Evolutionary conservation across 1,140 invertebrate genomes (phyloP), one percentile per base, ranked within the genome.

Genomic region (Goniozus legneri): DNA sequence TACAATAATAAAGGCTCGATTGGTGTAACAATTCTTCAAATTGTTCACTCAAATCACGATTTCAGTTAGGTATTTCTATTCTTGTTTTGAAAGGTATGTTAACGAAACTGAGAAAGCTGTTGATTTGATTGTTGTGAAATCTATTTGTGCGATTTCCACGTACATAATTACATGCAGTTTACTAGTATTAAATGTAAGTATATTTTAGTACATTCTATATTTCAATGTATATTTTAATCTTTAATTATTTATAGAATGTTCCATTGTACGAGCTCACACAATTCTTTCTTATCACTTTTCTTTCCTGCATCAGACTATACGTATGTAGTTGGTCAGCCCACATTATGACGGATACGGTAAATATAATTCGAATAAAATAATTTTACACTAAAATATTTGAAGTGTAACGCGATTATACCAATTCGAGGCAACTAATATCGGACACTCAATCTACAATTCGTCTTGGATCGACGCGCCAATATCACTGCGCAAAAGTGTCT

Each of bases 381-480:
- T n/a, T n/a, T n/a, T n/a, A n/a, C n/a, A n/a, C n/a, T n/a, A n/a
- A n/a, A n/a, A n/a, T n/a, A n/a, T n/a, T n/a, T n/a, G n/a, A n/a
- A n/a, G n/a, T n/a, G n/a, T n/a, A n/a, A n/a, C n/a, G n/a, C n/a
- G n/a, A n/a, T n/a, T n/a, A n/a, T n/a, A n/a, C n/a, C n/a, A n/a
- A n/a, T 40, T 34, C n/a, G 45, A 57, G 58, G 44, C 14, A 18
- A 30, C 46, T 21, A 40, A 47, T 2, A 7, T 52, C 15, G 32
- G 45, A 6, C 19, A 34, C 13, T 16, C 31, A 10, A 19, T 32
- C 0, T 64, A 62, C 20, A 31, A 52, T 13, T 54, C 52, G 2
- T 20, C 6, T 4, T 65, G 61, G 60, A 47, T 47, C 1, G 21
- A 50, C 8, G 45, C 39, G 22, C 7, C 41, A 2, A 0, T 32